Base-by-base conservation (phyloP, 1,140 invertebrate genomes). In the Drosophila kurseongensis region DNA sequence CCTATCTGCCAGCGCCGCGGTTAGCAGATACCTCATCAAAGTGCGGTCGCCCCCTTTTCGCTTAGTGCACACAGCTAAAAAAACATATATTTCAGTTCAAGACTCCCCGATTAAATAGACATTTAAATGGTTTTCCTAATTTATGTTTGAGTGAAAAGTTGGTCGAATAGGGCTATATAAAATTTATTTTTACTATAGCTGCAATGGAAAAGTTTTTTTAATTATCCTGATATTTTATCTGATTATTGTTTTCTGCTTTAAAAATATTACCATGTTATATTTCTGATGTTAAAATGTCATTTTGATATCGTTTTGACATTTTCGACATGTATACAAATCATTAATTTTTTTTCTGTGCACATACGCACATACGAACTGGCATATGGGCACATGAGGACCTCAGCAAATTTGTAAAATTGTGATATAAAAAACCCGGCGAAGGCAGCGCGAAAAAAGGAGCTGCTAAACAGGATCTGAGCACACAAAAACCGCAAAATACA, bases 401-500 rank as follows among this genome's bases (percentile, higher is more conserved):
- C 47, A 66, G 57, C 60, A 60, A 82, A 78, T 82, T 85, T 88
- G 58, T 54, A 65, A 78, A 75, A 78, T 82, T 75, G 65, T 67
- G 51, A 83, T 68, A 76, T 67, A 79, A 67, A 75, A 68, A 82
- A 79, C 73, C 68, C 54, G 72, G 41, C 61, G 57, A 44, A 56
- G 47, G 44, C 75, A 62, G 59, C 61, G 65, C 75, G 63, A 60
- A 82, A 72, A 69, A 80, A 68, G 61, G 50, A 78, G 48, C 62
- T 58, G 48, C 40, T 38, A 32, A 23, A 52, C 35, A 58, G 48
- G 75, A 73, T 23, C 45, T 38, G 47, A 69, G 44, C 66, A 67
- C 18, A 66, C 52, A 77, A 80, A 85, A 85, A 88, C 80, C 84
- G 60, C 83, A 89, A 80, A 89, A 83, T 86, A 86, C 84, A 86